Evolutionary conservation across 2,888 invertebrate genomes (phyloP).

Genomic region (Heterodera filipjevi): DNA sequence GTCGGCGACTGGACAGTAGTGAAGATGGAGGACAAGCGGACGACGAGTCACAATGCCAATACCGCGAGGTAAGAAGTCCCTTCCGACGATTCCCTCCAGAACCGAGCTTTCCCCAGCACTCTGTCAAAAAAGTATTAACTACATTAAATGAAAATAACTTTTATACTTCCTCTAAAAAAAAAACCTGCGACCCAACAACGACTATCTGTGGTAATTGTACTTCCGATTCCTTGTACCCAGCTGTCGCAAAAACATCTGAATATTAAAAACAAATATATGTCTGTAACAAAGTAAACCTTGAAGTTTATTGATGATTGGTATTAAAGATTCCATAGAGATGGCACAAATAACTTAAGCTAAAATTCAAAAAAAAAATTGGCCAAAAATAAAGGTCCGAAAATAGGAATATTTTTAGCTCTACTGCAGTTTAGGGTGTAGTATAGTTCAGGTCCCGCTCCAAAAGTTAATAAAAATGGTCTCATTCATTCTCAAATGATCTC

Average conservation of each 20-base stretch:
- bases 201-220: conserved; percentile 97
- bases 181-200: conserved; percentile 95
- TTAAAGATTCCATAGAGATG: conserved; percentile 91
- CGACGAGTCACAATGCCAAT: conserved; percentile 95
- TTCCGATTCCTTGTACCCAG: conserved; percentile 82
- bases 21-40: conserved; percentile 88
- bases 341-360: background rate
- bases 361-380: no score
- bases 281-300: conserved; percentile 70
- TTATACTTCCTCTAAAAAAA: no score
- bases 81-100: conserved; percentile 93
- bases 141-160: no score
- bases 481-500: no score
- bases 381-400: no score
- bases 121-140: conserved; percentile 74
- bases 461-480: no score
- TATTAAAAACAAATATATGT: background rate
- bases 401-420: no score
- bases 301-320: conserved; percentile 97
- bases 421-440: no score
- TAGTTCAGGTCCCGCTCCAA: no score
- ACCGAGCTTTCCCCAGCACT: conserved; percentile 99
- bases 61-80: conserved; percentile 94
- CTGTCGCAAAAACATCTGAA: conserved; percentile 92
- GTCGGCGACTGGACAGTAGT: conserved; percentile 88